Conservation (phyloP, 2,797 vertebrate genomes). For the Dallia pectoralis region DNA sequence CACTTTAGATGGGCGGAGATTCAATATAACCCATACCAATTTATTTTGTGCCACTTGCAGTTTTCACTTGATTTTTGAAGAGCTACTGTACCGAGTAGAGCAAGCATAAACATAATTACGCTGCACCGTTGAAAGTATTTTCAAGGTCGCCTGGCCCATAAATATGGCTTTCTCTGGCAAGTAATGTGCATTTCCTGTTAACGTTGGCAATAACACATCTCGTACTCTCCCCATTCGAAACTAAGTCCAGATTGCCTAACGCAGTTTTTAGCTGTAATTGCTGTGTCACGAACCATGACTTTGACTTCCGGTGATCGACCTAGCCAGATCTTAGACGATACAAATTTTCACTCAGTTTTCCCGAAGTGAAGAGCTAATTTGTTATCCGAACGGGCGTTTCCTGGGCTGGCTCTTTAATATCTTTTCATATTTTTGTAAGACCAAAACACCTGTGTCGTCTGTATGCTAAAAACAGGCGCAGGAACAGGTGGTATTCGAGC, state of each 20-base stretch:
- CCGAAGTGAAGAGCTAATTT: background rate
- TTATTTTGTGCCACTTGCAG: background rate
- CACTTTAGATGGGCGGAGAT: background rate
- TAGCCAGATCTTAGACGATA: background rate
- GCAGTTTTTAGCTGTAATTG: background rate
- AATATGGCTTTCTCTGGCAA: background rate
- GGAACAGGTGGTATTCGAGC: background rate
- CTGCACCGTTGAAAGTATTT: background rate
- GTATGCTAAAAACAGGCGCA: background rate
- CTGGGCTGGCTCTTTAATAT: background rate
- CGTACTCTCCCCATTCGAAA: background rate
- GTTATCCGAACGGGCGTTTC: background rate
- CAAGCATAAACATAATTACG: background rate
- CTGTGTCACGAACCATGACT: background rate
- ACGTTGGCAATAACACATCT: background rate
- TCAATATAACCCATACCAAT: background rate
- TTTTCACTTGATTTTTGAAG: background rate
- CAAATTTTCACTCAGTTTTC: background rate
- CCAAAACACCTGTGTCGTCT: background rate
- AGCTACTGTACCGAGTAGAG: background rate
- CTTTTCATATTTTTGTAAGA: background rate
- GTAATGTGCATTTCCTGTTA: background rate
- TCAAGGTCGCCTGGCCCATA: background rate
- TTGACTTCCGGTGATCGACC: background rate
- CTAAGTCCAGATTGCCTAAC: background rate